Base-by-base conservation (phyloP, 2,888 invertebrate genomes). In the Athalia rosae region DNA sequence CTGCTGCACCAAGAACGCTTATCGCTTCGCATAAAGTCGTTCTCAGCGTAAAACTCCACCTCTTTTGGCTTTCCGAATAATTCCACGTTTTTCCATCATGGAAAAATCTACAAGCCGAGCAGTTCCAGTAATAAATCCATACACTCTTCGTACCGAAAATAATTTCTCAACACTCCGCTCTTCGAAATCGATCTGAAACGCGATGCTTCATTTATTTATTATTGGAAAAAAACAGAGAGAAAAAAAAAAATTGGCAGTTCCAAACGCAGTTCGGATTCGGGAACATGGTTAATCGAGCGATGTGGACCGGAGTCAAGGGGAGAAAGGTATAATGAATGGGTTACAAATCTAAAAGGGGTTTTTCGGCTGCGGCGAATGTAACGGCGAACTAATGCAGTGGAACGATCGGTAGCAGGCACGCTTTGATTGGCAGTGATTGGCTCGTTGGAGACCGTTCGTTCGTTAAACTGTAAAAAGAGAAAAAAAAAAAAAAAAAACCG, bases 381-480 rank as follows among this genome's bases (percentile, higher is more conserved):
- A 48, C 41, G 77, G 77, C 48, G 56, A 71, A 67, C 71, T 61
- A 77, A 77, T 77, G 69, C 77, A 11, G 67, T 43, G 64, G 28
- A 28, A 28, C 28, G 28, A 28, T 28, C 28, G 28, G 28, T 28
- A 28, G 28, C 2, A 28, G 28, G 28, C 28, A 28, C 28, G 64
- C 69, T 77, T 59, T 47, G 41, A 69, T 77, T 69, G 61, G 47
- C 69, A 77, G 67, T 59, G 69, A 77, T 77, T 71, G 77, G 77
- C 61, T 59, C 67, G 50, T 69, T 56, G 71, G 66, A 61, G 77
- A 28, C 41, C 69, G 69, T 58, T 69, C 67, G 28, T 28, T 77
- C 77, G 77, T 77, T 69, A 69, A 76, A 13, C 59, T 28, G 78
- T 53, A 62, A 64, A 66, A 78, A 78, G 76, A 50, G 50, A 41